Percentiles rank a stretch among this genome's conserved stretches.
Evolutionary conservation across 2,113 vertebrate species (phyloP).

Genomic region (Melanostigma gelatinosum): DNA sequence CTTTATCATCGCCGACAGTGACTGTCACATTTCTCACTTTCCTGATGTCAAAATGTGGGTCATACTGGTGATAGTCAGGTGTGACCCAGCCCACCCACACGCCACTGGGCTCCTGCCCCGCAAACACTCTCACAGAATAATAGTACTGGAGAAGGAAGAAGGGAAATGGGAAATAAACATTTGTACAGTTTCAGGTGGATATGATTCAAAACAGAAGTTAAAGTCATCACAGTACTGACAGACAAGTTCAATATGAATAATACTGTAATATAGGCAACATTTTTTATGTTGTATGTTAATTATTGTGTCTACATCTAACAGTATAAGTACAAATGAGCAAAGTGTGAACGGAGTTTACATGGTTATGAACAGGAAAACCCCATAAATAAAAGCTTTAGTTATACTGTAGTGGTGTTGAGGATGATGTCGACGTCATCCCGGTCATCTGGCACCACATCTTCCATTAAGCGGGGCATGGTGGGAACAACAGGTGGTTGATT

Average conservation of each 20-base stretch:
- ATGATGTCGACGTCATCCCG: conserved; percentile 92
- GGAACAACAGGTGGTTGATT: conserved; percentile 86
- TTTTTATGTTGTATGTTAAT: not conserved
- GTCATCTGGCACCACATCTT: conserved; percentile 91
- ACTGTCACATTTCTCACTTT: conserved; percentile 92
- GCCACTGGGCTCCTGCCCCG: conserved; percentile 90
- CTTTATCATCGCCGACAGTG: conserved; percentile 92
- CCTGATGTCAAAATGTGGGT: conserved; percentile 89
- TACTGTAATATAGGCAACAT: not conserved
- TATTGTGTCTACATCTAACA: not conserved
- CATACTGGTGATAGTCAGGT: conserved; percentile 92
- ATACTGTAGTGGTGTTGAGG: conserved; percentile 92
- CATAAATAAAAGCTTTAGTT: conserved; percentile 6
- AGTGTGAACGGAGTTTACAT: not conserved
- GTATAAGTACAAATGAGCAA: not conserved
- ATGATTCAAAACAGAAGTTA: not conserved
- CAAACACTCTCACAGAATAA: conserved; percentile 91
- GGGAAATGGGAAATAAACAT: conserved; percentile 11
- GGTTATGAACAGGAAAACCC: conserved; percentile 6
- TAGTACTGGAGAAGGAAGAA: conserved; percentile 85
- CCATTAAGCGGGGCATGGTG: conserved; percentile 87
- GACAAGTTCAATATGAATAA: not conserved
- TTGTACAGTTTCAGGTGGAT: not conserved
- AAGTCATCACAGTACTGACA: not conserved
- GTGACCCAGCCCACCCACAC: conserved; percentile 96